Evolutionary conservation across 2,797 vertebrate species (phyloP), one percentile per base, ranked within the genome.

Genomic region (Acropternis orthonyx): DNA sequence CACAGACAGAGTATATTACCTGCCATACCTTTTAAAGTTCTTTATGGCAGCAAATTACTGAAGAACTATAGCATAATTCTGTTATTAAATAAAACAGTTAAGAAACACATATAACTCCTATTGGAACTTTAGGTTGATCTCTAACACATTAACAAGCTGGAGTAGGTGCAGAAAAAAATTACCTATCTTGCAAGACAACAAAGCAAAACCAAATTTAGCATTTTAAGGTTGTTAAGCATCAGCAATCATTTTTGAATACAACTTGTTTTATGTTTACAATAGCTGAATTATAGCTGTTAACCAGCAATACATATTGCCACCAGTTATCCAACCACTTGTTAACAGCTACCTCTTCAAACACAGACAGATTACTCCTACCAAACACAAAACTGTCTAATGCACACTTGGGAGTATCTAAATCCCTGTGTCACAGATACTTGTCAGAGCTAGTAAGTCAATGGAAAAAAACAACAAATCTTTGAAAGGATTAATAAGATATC

Each of bases 371-470:
- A 83, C 19, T 68, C 39, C 51, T 11, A 66, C 14, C 46, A 80
- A 59, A 84, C 41, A 84, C 28, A 67, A 49, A 62, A 24, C 0
- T 59, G 46, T 32, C 46, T 32, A 44, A 76, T 4, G 8, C 18
- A 72, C 32, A 14, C 39, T 28, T 24, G 12, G 9, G 10, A 79
- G 26, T 22, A 85, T 3, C 18, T 15, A 44, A 90, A 76, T n/a
- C 15, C 27, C 28, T 26, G 0, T 9, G 26, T 4, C 1, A 4
- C 0, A 16, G 20, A 16, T 71, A 41, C 9, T 49, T 51, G 43
- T 52, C 54, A 26, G 6, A 94, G 43, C 30, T 68, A 81, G 1
- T 10, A 87, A 81, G 6, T 9, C 21, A 26, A 39, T n/a, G n/a
- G n/a, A 14, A 34, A 16, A 59, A 75, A 46, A 44, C 34, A 77